These are phyloP conservation scores for Crossaster papposus DNA, from an alignment of 53 echinoderm and acorn worm genomes.

Conservation along the genomic window DNA sequence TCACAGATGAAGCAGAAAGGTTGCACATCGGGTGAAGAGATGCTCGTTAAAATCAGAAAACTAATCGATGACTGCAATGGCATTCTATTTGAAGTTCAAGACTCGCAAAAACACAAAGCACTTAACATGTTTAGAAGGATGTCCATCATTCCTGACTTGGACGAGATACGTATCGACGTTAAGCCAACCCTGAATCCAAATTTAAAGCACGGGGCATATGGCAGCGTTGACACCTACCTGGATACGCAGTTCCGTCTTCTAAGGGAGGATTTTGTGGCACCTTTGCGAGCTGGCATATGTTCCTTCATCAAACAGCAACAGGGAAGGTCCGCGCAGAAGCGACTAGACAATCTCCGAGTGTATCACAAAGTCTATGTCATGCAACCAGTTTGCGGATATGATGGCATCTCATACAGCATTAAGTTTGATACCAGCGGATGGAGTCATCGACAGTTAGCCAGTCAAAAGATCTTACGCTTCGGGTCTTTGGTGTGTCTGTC, in stretches of 20 bases:
- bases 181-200: conserved; percentile 33
- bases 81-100: not conserved
- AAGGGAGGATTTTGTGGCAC: conserved; percentile 89
- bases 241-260: conserved; percentile 78
- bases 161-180: conserved; percentile 26
- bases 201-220: conserved; percentile 56
- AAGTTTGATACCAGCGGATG: conserved; percentile 52
- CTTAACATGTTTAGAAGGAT: conserved; percentile 18
- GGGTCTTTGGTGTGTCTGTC: conserved; percentile 89
- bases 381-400: conserved; percentile 57
- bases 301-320: conserved; percentile 59
- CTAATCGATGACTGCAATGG: not conserved
- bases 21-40: not conserved
- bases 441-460: conserved; percentile 49
- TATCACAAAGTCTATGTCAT: conserved; percentile 62
- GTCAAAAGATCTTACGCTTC: conserved; percentile 61
- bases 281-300: conserved; percentile 76
- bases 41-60: not conserved
- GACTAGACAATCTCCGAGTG: conserved; percentile 54
- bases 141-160: conserved; percentile 20
- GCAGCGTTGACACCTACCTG: conserved; percentile 67
- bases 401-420: conserved; percentile 63
- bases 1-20: not conserved
- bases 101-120: not conserved
- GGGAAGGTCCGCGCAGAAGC: conserved; percentile 6